Base-by-base conservation (phyloP, 1,140 invertebrate species). In the Teleopsis dalmanni region DNA sequence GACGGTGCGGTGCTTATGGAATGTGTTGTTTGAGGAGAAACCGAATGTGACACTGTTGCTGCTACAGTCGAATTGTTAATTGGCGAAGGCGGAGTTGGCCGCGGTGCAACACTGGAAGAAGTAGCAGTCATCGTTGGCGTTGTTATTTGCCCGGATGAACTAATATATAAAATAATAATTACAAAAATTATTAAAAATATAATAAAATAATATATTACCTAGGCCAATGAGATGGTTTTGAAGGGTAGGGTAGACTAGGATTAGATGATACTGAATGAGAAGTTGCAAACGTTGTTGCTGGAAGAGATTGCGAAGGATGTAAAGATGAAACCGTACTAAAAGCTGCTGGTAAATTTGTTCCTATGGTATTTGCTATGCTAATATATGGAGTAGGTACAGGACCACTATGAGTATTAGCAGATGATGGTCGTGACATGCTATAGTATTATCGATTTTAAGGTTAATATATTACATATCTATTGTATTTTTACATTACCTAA, bases 1-100 rank as follows among this genome's bases (percentile, higher is more conserved):
- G 48, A 26, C 18, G 48, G 22, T 51, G 47, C 11, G 29, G 55
- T 51, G 40, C 47, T 44, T n/a, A 40, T 41, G 21, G 50, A 44
- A 14, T 58, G 58, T 18, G 46, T 45, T 26, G 48, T 45, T 45
- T 62, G 60, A 3, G 62, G 60, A 31, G 60, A 62, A 51, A 60
- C 59, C 10, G 58, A 51, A 46, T 60, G 66, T 11, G 40, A 45
- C 13, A 25, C 36, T 8, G 40, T 23, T 9, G 35, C 48, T 29
- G 47, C 33, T 19, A 48, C 25, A 31, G 55, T 33, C 35, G 49
- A 40, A 34, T 13, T 45, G 3, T 49, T 46, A 44, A 48, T 76
- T 6, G 78, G 75, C 34, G 83, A 80, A 38, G 81, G 77, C 33
- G 84, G 67, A 35, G 81, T 77, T 40, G 84, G 72, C 16, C 83